These are phyloP conservation scores for Cheilosia urbana DNA, from an alignment of 2,888 invertebrate species.

Conservation along the genomic window DNA sequence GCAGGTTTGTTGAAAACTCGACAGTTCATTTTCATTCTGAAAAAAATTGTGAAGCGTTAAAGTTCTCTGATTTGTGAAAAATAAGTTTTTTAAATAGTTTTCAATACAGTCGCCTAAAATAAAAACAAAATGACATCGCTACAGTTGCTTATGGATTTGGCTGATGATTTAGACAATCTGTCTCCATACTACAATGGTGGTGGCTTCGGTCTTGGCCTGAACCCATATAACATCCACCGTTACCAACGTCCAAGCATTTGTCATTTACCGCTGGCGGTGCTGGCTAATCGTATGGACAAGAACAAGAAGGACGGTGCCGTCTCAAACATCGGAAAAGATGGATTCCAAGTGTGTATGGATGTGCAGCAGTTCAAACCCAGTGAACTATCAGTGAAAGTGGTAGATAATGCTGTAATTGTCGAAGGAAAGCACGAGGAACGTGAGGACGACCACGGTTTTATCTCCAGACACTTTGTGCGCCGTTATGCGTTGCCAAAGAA, in stretches of 20 bases:
- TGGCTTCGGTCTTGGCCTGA: constrained; percentile 79
- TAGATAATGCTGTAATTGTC: constrained; percentile 86
- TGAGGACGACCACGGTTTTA: constrained; percentile 89
- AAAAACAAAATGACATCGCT: constrained; percentile 79
- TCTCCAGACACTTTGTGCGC: constrained; percentile 91
- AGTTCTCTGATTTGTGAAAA: neutral
- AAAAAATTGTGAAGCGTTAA: neutral
- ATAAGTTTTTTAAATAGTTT: neutral
- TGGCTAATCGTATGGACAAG: constrained; percentile 80
- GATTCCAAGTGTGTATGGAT: constrained; percentile 88
- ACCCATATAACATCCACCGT: constrained; percentile 81
- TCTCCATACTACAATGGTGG: constrained; percentile 78
- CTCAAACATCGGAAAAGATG: constrained; percentile 85
- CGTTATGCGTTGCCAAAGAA: constrained; percentile 88
- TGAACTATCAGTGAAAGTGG: constrained; percentile 89
- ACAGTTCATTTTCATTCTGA: constrained; percentile 20
- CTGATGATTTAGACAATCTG: constrained; percentile 77
- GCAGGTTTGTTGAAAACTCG: no score
- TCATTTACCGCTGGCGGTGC: constrained; percentile 76
- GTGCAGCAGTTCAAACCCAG: constrained; percentile 89
- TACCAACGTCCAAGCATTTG: constrained; percentile 76
- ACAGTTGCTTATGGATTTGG: constrained; percentile 81
- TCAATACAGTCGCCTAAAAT: neutral
- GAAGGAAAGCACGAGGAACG: constrained; percentile 90
- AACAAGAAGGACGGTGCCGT: constrained; percentile 74